A percentile compares a stretch with the other conserved stretches of the same genome.
Conservation (phyloP, 2,888 invertebrate species). For the Acronicta alni region DNA sequence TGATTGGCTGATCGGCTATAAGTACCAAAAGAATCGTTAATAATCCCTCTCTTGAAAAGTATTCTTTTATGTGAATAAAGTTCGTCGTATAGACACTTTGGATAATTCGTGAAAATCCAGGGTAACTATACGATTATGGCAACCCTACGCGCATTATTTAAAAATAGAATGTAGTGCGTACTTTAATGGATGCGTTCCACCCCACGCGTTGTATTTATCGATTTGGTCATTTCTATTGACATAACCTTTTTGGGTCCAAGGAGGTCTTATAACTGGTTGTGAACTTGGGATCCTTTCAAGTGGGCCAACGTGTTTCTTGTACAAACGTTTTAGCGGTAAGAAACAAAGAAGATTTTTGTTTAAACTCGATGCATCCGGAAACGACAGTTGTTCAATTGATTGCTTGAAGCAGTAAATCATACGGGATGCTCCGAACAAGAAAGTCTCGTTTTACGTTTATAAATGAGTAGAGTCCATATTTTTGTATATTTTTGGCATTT, state of each 20-base stretch:
- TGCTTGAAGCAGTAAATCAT: slow-evolving; percentile 20
- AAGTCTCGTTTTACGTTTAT: neutral
- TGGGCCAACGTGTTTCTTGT: slow-evolving; percentile 41
- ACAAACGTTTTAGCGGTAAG: slow-evolving; percentile 54
- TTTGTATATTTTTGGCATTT: too few species aligned
- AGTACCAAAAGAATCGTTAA: too few species aligned
- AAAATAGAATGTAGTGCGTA: neutral
- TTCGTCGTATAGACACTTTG: too few species aligned
- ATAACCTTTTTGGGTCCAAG: slow-evolving; percentile 27
- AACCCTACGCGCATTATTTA: neutral
- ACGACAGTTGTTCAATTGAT: slow-evolving; percentile 41
- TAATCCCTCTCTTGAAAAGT: too few species aligned
- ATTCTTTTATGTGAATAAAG: too few species aligned
- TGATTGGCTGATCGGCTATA: too few species aligned
- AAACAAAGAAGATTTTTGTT: slow-evolving; percentile 54
- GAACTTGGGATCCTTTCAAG: slow-evolving; percentile 22
- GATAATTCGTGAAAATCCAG: too few species aligned
- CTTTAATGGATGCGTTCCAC: too few species aligned
- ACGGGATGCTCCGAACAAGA: neutral
- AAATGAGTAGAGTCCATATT: neutral
- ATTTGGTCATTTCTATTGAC: slow-evolving; percentile 26
- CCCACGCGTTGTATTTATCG: neutral
- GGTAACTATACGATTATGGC: too few species aligned
- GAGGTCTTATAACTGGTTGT: slow-evolving; percentile 40
- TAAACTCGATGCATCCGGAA: slow-evolving; percentile 41